Percentiles rank a stretch among this genome's conserved stretches.
These are phyloP conservation scores for Piscicola geometra DNA, from an alignment of 2,888 invertebrate genomes.

Conservation along the genomic window DNA sequence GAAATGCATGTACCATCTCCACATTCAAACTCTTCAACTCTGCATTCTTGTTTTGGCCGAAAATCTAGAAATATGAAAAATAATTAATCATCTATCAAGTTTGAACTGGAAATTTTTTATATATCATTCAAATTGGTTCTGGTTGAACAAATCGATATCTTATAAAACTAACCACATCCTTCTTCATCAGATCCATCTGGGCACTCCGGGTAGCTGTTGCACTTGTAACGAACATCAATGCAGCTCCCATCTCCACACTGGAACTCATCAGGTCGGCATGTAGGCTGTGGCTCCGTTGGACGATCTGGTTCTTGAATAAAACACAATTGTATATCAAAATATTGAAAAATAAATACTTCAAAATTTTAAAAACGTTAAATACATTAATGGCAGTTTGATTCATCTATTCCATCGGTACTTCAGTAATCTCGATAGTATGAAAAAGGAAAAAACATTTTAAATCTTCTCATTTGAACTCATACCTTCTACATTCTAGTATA, in stretches of 20 bases:
- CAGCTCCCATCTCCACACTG: constrained; percentile 40
- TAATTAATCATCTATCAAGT: too few species aligned
- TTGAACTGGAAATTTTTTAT: too few species aligned
- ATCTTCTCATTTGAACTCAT: not conserved
- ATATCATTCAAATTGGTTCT: too few species aligned
- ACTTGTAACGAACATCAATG: constrained; percentile 33
- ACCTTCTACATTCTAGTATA: too few species aligned
- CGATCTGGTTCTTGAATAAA: not conserved
- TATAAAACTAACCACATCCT: constrained; percentile 44
- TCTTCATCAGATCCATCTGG: constrained; percentile 82
- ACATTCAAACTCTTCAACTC: constrained; percentile 31
- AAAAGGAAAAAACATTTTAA: too few species aligned
- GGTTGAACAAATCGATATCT: too few species aligned
- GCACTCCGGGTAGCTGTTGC: constrained; percentile 89
- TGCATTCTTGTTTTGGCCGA: too few species aligned
- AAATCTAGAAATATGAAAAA: too few species aligned
- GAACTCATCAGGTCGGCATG: constrained; percentile 37
- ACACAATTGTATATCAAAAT: not conserved
- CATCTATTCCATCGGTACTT: too few species aligned
- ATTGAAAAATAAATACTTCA: not conserved
- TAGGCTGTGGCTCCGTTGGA: not conserved
- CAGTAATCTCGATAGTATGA: too few species aligned
- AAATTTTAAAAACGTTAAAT: too few species aligned
- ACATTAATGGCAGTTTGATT: not conserved
- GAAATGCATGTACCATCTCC: constrained; percentile 67